Evolutionary conservation across 1,140 invertebrate genomes (phyloP), one percentile per base, ranked within the genome.

Genomic region (Pteromalus puparum): DNA sequence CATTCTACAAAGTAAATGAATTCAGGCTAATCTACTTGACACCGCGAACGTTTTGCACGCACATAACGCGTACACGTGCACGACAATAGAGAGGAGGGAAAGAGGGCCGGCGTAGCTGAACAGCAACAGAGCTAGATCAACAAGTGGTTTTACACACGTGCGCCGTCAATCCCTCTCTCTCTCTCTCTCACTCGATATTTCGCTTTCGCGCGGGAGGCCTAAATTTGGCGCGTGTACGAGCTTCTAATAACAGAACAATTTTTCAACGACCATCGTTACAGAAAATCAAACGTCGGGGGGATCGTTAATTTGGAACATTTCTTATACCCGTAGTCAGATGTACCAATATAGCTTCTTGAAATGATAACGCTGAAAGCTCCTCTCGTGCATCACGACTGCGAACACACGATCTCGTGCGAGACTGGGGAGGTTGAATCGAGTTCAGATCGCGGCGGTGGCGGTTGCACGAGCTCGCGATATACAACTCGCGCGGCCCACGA

Each of bases 71-170:
- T 46, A 34, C 42, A 46, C 61, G 80, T 74, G 12, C 34, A 67
- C 73, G 73, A 73, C 73, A 48, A 42, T 75, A 10, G 73, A 15
- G 38, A 4, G 1, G 73, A 15, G 38, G 24, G 3, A 26, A 13
- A n/a, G 72, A 53, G 67, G 24, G 72, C 12, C 26, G 34, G n/a
- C 46, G 21, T 30, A 46, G 0, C 30, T 34, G 26, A 34, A 26
- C 34, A 12, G 42, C 42, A 70, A 30, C 18, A 70, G 28, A 1
- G 18, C 10, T 24, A 12, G 76, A 79, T 83, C 28, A 46, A 84
- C 82, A 84, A 84, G 82, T 78, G 67, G 28, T 73, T 72, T 10
- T 61, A 72, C 65, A 78, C 82, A 83, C 75, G 82, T 68, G 67
- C 24, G 26, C n/a, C 70, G 28, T 48, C 28, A n/a, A 12, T 28